Conservation (phyloP, 1,140 invertebrate genomes). For the Pinna nobilis region DNA sequence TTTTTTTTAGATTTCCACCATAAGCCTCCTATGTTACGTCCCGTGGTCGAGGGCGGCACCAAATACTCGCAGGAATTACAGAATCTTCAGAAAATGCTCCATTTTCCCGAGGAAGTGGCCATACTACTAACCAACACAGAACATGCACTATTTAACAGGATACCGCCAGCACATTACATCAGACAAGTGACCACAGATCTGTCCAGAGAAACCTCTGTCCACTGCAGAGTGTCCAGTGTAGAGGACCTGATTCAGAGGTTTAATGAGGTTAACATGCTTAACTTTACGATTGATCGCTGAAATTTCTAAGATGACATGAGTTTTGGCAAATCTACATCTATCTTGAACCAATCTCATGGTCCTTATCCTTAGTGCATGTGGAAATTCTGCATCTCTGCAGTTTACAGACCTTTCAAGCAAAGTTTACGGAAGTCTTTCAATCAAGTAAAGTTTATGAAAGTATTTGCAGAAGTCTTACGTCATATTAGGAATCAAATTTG, state of each 20-base stretch:
- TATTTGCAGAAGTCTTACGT: too few species aligned
- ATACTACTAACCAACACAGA: slow-evolving; percentile 88
- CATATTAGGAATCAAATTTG: too few species aligned
- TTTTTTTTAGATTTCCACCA: slow-evolving; percentile 62
- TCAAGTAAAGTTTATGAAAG: too few species aligned
- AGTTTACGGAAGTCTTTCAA: too few species aligned
- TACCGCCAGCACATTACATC: slow-evolving; percentile 90
- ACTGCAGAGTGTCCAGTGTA: slow-evolving; percentile 68
- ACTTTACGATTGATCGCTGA: neutral
- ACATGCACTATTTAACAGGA: slow-evolving; percentile 91
- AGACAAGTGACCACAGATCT: slow-evolving; percentile 90
- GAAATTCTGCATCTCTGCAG: too few species aligned
- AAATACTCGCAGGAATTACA: slow-evolving; percentile 88
- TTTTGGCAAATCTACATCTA: too few species aligned
- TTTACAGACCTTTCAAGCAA: too few species aligned
- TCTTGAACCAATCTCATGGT: too few species aligned
- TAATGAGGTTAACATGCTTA: slow-evolving; percentile 83
- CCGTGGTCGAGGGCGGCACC: slow-evolving; percentile 57
- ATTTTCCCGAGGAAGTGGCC: slow-evolving; percentile 97
- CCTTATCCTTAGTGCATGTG: too few species aligned
- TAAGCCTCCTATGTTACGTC: slow-evolving; percentile 61
- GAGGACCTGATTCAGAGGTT: slow-evolving; percentile 88
- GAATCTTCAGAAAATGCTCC: slow-evolving; percentile 88
- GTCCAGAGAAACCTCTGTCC: slow-evolving; percentile 75
- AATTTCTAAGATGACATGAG: too few species aligned